Evolutionary conservation across 2,797 vertebrate genomes (phyloP).

Genomic region (Microchirus variegatus): DNA sequence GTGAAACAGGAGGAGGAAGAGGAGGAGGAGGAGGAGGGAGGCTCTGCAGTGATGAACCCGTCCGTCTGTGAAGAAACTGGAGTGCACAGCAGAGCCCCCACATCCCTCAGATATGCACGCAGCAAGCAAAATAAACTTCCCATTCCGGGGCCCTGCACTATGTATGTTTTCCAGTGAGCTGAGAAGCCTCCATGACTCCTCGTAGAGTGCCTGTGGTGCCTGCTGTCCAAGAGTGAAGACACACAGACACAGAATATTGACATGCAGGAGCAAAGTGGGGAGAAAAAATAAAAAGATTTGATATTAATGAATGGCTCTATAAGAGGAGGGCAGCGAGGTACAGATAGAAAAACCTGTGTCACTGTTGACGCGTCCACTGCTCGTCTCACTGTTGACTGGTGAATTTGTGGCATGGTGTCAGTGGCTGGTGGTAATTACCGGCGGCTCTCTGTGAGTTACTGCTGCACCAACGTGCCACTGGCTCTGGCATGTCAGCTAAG

Average conservation of each 20-base stretch:
- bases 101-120: conserved; percentile 78
- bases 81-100: conserved; percentile 54
- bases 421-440: conserved; percentile 70
- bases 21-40: conserved; percentile 27
- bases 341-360: background rate
- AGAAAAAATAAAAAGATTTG: too few species aligned
- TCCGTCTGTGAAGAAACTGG: conserved; percentile 59
- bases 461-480: conserved; percentile 64
- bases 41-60: conserved; percentile 73
- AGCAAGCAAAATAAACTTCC: conserved; percentile 79
- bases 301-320: conserved; percentile 18
- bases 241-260: conserved; percentile 35
- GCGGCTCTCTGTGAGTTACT: conserved; percentile 67
- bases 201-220: conserved; percentile 33
- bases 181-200: conserved; percentile 59
- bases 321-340: conserved; percentile 6
- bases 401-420: conserved; percentile 75
- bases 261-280: conserved; percentile 18
- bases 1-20: conserved; percentile 24
- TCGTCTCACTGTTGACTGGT: conserved; percentile 55
- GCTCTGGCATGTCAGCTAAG: conserved; percentile 76
- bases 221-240: conserved; percentile 40
- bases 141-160: conserved; percentile 65
- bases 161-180: conserved; percentile 69
- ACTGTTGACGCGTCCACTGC: conserved; percentile 9